phyloP scores from a whole-genome alignment of 2,888 invertebrate genomes.

The Parnassius orleans region DNA sequence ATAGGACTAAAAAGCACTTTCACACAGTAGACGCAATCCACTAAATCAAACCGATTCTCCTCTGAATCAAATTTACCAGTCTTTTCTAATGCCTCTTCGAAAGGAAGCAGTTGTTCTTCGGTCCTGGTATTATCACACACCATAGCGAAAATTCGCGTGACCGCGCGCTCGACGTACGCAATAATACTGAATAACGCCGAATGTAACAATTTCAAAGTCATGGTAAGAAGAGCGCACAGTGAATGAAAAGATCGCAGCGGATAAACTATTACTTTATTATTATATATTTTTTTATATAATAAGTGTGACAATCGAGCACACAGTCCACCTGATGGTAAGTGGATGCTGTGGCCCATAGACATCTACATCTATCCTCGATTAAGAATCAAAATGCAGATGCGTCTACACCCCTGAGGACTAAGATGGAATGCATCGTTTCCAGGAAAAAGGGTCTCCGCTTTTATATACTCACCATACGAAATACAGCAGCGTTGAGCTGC shows the following conservation, averaged over 20 bases:
- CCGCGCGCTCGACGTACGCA: constrained; percentile 36
- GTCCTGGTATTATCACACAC: constrained; percentile 30
- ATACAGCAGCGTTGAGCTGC: no score
- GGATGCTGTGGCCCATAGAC: no score
- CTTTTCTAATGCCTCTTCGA: constrained; percentile 61
- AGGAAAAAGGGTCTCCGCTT: no score
- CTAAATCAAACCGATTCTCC: not conserved
- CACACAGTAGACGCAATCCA: not conserved
- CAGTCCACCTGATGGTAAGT: no score
- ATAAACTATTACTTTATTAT: no score
- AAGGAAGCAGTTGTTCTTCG: constrained; percentile 43
- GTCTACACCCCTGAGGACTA: no score
- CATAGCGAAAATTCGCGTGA: constrained; percentile 30
- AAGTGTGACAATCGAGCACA: no score
- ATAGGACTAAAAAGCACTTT: not conserved
- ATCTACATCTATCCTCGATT: no score
- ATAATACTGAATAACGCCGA: constrained; percentile 56
- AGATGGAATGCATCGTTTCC: no score
- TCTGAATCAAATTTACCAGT: constrained; percentile 47
- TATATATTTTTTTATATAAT: no score
- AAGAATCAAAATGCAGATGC: no score
- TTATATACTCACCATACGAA: no score
- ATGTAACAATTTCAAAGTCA: constrained; percentile 55
- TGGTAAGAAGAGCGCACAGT: constrained; percentile 40
- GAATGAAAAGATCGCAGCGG: constrained; percentile 29